A percentile compares a stretch with the other conserved stretches of the same genome.
These are phyloP conservation scores for Clamator glandarius DNA, from an alignment of 2,797 vertebrate species.

Conservation along the genomic window DNA sequence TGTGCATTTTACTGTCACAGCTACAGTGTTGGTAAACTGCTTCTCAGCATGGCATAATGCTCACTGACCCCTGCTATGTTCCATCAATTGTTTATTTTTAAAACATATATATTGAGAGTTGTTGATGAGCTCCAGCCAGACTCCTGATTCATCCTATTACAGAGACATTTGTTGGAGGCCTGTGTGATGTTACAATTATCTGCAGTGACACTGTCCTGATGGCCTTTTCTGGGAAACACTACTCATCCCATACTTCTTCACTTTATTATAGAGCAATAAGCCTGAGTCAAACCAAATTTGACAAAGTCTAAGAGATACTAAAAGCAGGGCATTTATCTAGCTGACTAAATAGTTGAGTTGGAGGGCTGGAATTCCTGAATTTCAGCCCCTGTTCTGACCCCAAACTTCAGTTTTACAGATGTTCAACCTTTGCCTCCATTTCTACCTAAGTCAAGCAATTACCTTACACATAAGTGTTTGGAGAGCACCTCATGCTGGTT, in stretches of 20 bases:
- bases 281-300: neutral
- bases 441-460: neutral
- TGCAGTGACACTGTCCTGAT: neutral
- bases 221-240: conserved; percentile 4
- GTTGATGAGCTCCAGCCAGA: neutral
- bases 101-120: neutral
- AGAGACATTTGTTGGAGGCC: neutral
- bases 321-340: neutral
- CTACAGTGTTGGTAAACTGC: neutral
- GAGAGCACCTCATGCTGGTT: neutral
- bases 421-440: neutral
- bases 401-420: neutral
- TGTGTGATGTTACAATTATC: neutral
- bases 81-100: neutral
- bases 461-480: neutral
- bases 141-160: conserved; percentile 10
- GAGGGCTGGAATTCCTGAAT: neutral
- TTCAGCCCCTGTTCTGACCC: neutral
- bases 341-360: neutral
- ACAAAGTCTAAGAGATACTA: neutral
- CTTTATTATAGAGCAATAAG: conserved; percentile 4
- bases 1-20: neutral
- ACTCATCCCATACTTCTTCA: neutral
- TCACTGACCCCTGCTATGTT: neutral
- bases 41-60: neutral